Conservation (phyloP, 2,113 vertebrate genomes). For the Saiga tatarica region DNA sequence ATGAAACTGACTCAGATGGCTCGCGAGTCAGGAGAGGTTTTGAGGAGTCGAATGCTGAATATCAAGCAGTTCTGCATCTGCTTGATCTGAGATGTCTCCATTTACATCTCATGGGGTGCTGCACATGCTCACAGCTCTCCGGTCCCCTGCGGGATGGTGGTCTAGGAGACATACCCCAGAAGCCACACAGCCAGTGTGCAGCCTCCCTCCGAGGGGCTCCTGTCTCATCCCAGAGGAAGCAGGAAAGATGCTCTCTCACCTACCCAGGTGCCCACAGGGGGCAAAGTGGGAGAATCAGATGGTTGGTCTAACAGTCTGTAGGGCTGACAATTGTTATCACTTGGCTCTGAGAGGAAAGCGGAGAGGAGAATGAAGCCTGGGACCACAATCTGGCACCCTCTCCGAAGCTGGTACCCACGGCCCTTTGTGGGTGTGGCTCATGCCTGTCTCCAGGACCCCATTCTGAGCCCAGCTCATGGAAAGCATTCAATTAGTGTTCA, state of each 20-base stretch:
- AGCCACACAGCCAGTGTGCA: not conserved
- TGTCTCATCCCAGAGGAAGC: not conserved
- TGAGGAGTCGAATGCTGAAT: not conserved
- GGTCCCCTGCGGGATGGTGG: not conserved
- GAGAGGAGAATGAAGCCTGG: not conserved
- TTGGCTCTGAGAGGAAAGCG: not conserved
- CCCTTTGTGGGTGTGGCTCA: not conserved
- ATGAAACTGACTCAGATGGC: not conserved
- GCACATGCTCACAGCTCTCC: fast-evolving
- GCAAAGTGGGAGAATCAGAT: not conserved
- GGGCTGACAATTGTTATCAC: not conserved
- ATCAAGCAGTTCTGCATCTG: not conserved
- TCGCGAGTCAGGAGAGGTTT: not conserved
- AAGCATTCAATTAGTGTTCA: not conserved
- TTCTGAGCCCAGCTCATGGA: not conserved
- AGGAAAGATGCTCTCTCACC: not conserved
- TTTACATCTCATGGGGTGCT: not conserved
- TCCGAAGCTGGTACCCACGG: not conserved
- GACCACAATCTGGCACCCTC: fast-evolving
- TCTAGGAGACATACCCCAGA: not conserved
- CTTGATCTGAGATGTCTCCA: fast-evolving
- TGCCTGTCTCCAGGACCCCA: fast-evolving
- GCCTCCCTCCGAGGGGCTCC: not conserved
- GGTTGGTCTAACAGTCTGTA: not conserved
- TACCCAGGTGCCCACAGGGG: not conserved